Evolutionary conservation across 2,797 vertebrate species (phyloP).

Genomic region (Ciconia nigra): DNA sequence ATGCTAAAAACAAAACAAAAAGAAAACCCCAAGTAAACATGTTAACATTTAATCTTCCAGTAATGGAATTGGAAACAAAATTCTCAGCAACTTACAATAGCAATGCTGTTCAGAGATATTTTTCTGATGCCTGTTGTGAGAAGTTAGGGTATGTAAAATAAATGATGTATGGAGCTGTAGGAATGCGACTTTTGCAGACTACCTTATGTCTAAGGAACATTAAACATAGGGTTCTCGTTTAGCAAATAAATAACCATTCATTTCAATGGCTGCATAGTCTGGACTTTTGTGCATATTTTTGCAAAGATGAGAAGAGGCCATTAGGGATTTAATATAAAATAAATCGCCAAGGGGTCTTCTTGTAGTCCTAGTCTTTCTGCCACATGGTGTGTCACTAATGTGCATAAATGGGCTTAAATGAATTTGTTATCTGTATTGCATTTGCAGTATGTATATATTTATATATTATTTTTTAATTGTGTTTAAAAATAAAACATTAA

Average conservation of each 20-base stretch:
- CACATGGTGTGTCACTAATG: slow-evolving; percentile 99
- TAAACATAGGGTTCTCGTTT: slow-evolving; percentile 99
- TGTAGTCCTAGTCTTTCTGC: slow-evolving; percentile 93
- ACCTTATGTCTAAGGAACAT: slow-evolving; percentile 99
- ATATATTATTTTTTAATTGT: slow-evolving; percentile 99
- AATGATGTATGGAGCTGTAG: slow-evolving; percentile 99
- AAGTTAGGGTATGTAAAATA: slow-evolving; percentile 99
- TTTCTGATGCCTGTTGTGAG: slow-evolving; percentile 92
- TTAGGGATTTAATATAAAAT: slow-evolving; percentile 99
- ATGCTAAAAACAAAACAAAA: slow-evolving; percentile 55
- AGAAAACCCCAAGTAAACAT: slow-evolving; percentile 73
- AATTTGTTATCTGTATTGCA: slow-evolving; percentile 98
- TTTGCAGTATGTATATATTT: slow-evolving; percentile 99
- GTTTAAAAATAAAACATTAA: slow-evolving; percentile 98
- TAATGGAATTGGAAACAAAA: slow-evolving; percentile 75
- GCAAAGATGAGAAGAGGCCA: slow-evolving; percentile 88
- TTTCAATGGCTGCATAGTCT: slow-evolving; percentile 91
- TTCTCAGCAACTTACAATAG: slow-evolving; percentile 73
- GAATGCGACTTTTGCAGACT: slow-evolving; percentile 93
- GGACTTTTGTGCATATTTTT: slow-evolving; percentile 98
- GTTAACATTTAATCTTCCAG: slow-evolving; percentile 77
- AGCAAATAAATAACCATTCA: slow-evolving; percentile 99
- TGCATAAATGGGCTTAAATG: slow-evolving; percentile 98
- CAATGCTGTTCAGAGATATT: slow-evolving; percentile 80
- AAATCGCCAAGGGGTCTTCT: slow-evolving; percentile 99